Conservation (phyloP, 2,797 vertebrate genomes). For the Thamnophis elegans region DNA sequence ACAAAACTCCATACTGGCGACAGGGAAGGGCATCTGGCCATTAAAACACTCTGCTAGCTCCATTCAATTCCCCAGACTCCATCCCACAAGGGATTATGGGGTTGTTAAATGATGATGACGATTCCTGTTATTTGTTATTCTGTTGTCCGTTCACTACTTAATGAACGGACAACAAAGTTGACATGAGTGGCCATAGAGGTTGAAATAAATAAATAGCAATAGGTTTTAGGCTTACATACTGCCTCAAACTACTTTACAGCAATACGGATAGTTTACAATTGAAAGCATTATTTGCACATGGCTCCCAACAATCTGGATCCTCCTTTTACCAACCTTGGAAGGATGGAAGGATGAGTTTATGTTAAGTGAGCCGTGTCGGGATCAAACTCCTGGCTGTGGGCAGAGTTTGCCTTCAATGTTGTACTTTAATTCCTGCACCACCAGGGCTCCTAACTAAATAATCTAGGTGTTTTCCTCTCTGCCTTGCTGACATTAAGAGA, state of each 20-base stretch:
- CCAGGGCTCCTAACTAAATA: background rate
- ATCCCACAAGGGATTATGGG: no score
- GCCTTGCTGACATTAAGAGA: background rate
- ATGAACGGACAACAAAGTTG: background rate
- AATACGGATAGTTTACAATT: rapidly evolving
- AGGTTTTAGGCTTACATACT: background rate
- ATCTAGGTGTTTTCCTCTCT: background rate
- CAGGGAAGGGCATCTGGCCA: no score
- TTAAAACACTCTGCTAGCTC: no score
- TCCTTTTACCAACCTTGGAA: background rate
- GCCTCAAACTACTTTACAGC: background rate
- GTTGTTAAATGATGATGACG: no score
- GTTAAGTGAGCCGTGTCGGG: no score
- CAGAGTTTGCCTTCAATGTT: background rate
- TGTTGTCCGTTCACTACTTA: background rate
- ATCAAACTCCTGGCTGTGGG: background rate
- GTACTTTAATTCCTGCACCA: background rate
- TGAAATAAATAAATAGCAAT: background rate
- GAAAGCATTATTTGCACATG: background rate
- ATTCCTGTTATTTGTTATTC: background rate
- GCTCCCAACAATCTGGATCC: background rate
- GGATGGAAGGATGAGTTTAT: background rate
- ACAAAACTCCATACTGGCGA: no score
- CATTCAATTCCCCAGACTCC: no score
- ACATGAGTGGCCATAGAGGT: background rate